A percentile compares a stretch with the other conserved stretches of the same genome.
These are phyloP conservation scores for Vicugna pacos DNA, from an alignment of 2,113 vertebrate genomes.

Conservation along the genomic window DNA sequence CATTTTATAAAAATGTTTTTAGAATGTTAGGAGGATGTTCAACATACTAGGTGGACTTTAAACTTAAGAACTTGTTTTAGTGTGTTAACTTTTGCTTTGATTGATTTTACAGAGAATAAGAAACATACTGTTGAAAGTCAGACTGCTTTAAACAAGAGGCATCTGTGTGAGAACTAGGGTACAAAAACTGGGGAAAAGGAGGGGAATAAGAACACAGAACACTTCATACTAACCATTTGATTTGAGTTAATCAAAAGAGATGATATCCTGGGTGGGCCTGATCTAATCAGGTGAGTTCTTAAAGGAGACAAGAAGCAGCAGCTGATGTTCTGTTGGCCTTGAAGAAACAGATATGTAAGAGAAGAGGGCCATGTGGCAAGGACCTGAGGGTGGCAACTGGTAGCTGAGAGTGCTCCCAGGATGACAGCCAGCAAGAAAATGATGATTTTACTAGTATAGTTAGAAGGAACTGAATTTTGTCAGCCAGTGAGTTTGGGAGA, in stretches of 20 bases:
- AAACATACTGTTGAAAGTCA: not conserved
- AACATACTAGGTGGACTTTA: conserved; percentile 66
- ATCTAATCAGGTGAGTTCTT: not conserved
- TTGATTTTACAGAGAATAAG: conserved; percentile 31
- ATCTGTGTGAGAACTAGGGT: not conserved
- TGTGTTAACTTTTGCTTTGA: not conserved
- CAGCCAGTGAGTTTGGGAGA: not conserved
- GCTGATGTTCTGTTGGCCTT: not conserved
- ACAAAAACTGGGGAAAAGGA: not conserved
- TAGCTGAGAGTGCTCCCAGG: not conserved
- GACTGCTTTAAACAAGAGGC: not conserved
- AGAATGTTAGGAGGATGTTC: not conserved
- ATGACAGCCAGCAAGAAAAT: not conserved
- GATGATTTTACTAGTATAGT: not conserved
- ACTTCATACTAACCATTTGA: not conserved
- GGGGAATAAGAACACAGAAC: not conserved
- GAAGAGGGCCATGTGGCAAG: not conserved
- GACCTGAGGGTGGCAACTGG: not conserved
- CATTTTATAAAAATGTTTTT: not conserved
- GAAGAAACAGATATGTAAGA: not conserved
- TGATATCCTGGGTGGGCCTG: not conserved
- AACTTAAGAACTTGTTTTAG: conserved; percentile 63
- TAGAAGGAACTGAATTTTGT: conserved; percentile 39
- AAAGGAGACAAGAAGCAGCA: not conserved
- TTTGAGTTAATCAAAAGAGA: not conserved